Evolutionary conservation across 2,888 invertebrate species (phyloP), one percentile per base, ranked within the genome.

Genomic region (Melieria picta): DNA sequence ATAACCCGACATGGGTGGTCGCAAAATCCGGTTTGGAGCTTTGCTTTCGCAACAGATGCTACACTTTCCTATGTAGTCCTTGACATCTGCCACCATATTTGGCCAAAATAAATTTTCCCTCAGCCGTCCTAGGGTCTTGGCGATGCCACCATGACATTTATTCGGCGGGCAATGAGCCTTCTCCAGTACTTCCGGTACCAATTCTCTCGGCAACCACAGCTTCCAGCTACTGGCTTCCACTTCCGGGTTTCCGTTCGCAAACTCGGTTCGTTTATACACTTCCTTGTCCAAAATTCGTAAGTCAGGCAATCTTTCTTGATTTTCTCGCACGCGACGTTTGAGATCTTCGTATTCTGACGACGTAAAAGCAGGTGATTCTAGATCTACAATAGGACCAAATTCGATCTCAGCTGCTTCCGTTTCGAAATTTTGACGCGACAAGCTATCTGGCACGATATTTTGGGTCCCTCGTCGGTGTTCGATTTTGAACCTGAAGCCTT

Each of bases 61-160:
- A 43, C 64, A 72, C 10, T 43, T 47, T 1, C 47, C 7, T 11
- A 72, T 58, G 60, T 42, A 64, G 9, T 72, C 45, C 52, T 72
- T 72, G 9, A 67, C 63, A 43, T 67, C 63, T 2, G 58, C 45
- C 42, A 52, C 60, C 68, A 72, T 64, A 2, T 58, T 60, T 10
- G 67, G 71, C 71, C 71, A 71, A 60, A 52, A 71, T n/a, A 68
- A 66, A 52, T 71, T 72, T 57, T 46, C 56, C 45, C 68, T 30
- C 43, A 72, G 55, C 48, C 66, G 47, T 45, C 65, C 71, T 6
- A 74, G 48, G 3, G 68, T 71, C 61, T 69, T 74, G 7, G 61
- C 65, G 2, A 69, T 67, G 9, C 72, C 72, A 13, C 66, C 63
- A 47, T 70, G 74, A 4, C 65, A 57, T 50, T 71, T 69, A n/a